phyloP scores from a whole-genome alignment of 2,797 vertebrate species.

The Darevskia nairensis region DNA sequence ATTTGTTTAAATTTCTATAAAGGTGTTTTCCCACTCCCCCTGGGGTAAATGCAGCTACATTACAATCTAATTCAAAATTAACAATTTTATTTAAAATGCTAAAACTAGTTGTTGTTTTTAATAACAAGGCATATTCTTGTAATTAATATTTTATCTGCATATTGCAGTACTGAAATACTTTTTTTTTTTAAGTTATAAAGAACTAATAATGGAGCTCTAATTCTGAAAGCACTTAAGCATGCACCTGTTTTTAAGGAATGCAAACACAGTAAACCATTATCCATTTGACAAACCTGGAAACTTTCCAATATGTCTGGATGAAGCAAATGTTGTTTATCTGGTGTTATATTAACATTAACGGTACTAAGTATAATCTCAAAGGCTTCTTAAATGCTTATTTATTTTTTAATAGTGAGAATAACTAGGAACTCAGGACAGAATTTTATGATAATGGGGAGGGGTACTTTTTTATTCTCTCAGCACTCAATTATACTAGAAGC shows the following conservation, averaged over 20 bases:
- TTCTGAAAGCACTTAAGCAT: neutral
- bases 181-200: too few species aligned
- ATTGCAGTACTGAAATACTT: neutral
- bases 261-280: slow-evolving; percentile 3
- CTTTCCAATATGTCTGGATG: neutral
- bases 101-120: neutral
- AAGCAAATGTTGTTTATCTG: neutral
- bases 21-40: slow-evolving; percentile 58
- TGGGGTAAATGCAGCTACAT: slow-evolving; percentile 32
- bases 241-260: neutral
- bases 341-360: neutral
- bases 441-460: neutral
- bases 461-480: neutral
- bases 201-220: neutral
- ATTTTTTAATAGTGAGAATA: neutral
- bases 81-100: slow-evolving; percentile 46
- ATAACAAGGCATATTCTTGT: neutral
- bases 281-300: neutral
- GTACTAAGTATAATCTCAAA: neutral
- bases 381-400: neutral
- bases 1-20: slow-evolving; percentile 43
- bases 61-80: slow-evolving; percentile 41
- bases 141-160: neutral
- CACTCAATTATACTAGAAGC: neutral
- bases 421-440: neutral